phyloP scores from a whole-genome alignment of 2,113 vertebrate genomes.

The Scolopax mira region DNA sequence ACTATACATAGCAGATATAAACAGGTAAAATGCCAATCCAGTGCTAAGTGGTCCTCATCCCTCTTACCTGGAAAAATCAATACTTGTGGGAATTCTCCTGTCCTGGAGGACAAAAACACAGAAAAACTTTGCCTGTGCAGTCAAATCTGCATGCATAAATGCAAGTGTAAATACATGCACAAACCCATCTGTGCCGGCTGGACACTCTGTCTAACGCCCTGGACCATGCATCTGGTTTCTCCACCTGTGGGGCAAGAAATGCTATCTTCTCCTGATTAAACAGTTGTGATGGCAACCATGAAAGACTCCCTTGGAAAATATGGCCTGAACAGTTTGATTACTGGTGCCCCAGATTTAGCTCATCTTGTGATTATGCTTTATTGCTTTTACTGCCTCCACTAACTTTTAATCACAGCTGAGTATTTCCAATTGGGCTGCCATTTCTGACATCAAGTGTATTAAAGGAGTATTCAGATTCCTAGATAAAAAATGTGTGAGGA shows the following conservation, averaged over 20 bases:
- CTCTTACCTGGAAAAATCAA: background rate
- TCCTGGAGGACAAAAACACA: background rate
- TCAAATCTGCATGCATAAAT: background rate
- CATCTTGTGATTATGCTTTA: background rate
- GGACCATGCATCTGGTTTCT: background rate
- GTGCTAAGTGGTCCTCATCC: background rate
- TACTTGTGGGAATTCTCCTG: background rate
- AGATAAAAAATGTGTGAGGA: background rate
- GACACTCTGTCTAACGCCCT: background rate
- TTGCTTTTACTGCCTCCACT: background rate
- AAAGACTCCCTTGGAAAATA: background rate
- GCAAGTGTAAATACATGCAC: background rate
- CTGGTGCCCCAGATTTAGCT: background rate
- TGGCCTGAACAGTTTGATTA: background rate
- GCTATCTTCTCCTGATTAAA: background rate
- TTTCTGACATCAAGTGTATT: constrained; percentile 30
- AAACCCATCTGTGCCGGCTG: background rate
- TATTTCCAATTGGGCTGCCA: background rate
- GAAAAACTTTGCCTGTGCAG: background rate
- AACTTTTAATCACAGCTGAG: constrained; percentile 22
- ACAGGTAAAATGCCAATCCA: background rate
- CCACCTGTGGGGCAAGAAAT: background rate
- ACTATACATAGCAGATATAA: background rate
- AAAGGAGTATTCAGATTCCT: background rate
- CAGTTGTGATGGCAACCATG: background rate